Conservation (phyloP, 2,888 invertebrate genomes). For the Tipula helvola region DNA sequence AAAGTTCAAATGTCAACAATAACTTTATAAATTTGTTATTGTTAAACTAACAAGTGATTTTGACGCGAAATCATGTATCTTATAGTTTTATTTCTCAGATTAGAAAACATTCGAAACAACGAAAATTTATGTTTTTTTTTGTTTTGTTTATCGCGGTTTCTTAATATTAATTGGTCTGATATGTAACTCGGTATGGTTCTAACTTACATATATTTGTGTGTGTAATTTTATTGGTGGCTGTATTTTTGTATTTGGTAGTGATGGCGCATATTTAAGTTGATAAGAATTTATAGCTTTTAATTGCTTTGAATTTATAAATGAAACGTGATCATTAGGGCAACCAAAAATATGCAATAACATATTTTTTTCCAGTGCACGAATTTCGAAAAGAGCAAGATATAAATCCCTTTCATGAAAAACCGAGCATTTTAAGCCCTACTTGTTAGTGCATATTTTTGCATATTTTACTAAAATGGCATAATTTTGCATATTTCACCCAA, state of each 20-base stretch:
- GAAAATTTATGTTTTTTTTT: neutral
- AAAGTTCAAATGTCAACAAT: neutral
- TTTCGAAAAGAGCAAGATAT: too few species aligned
- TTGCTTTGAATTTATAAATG: neutral
- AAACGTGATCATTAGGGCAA: too few species aligned
- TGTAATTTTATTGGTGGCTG: neutral
- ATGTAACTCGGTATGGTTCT: neutral
- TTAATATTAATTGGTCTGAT: neutral
- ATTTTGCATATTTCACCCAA: too few species aligned
- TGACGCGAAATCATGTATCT: neutral
- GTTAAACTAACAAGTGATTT: neutral
- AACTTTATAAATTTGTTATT: neutral
- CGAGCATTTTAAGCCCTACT: too few species aligned
- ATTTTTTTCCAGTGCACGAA: too few species aligned
- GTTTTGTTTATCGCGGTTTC: neutral
- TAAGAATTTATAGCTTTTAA: neutral
- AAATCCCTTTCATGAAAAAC: too few species aligned
- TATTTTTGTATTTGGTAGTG: neutral
- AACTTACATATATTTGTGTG: neutral
- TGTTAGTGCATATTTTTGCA: too few species aligned
- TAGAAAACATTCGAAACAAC: neutral
- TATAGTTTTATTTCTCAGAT: too few species aligned
- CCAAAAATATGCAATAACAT: too few species aligned
- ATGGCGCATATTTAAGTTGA: neutral
- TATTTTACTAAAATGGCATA: too few species aligned